phyloP scores from a whole-genome alignment of 1,140 invertebrate genomes.

The Cydia fagiglandana region DNA sequence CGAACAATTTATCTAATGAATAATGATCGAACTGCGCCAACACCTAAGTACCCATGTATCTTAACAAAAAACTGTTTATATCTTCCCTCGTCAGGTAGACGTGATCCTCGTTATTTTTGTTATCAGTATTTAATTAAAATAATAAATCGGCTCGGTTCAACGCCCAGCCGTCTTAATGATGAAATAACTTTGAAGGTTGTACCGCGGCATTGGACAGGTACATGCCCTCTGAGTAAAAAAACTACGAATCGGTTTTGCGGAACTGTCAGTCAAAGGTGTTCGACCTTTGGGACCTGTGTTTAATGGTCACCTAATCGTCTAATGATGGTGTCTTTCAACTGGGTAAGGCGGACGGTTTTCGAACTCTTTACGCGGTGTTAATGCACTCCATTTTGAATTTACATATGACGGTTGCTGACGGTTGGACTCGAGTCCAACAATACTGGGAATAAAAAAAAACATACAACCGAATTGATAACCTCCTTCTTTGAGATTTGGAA shows the following conservation, averaged over 20 bases:
- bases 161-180: slow-evolving; percentile 58
- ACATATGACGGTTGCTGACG: too few species aligned
- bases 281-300: slow-evolving; percentile 55
- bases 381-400: neutral
- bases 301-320: slow-evolving; percentile 33
- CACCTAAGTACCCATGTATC: neutral
- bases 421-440: too few species aligned
- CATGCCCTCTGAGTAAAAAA: slow-evolving; percentile 59
- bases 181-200: slow-evolving; percentile 68
- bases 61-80: slow-evolving; percentile 49
- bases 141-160: slow-evolving; percentile 50
- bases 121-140: slow-evolving; percentile 10
- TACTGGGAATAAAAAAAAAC: too few species aligned
- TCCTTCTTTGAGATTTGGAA: too few species aligned
- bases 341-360: slow-evolving; percentile 34
- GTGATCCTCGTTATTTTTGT: slow-evolving; percentile 8
- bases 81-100: slow-evolving; percentile 10
- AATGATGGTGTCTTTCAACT: too few species aligned
- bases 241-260: slow-evolving; percentile 49
- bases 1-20: slow-evolving; percentile 1
- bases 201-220: slow-evolving; percentile 54
- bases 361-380: slow-evolving; percentile 36
- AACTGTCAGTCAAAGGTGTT: slow-evolving; percentile 57
- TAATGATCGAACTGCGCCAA: neutral
- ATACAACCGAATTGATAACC: too few species aligned